These are phyloP conservation scores for Bursaphelenchus okinawaensis DNA, from an alignment of 2,888 invertebrate species.

Conservation along the genomic window DNA sequence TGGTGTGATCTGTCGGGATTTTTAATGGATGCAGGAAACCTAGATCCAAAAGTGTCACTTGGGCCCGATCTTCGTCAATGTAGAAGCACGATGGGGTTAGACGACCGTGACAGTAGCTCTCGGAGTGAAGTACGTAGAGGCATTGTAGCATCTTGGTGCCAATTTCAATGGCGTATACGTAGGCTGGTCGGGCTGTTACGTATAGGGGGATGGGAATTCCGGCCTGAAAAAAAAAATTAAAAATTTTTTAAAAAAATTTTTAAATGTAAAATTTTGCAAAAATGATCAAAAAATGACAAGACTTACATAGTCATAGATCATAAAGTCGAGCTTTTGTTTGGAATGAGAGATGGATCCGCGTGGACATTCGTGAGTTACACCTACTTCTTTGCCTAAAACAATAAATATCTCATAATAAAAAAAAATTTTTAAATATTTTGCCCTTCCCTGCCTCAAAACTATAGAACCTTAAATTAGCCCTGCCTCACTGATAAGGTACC, in stretches of 20 bases:
- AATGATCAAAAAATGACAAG: not conserved
- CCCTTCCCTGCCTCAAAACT: too few relatives aligned
- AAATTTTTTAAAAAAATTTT: too few relatives aligned
- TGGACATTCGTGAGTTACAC: not conserved
- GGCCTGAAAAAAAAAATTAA: not conserved
- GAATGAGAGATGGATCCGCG: not conserved
- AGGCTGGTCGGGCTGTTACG: not conserved
- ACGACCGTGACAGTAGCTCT: not conserved
- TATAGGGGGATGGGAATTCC: not conserved
- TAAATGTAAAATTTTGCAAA: not conserved
- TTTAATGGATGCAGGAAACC: not conserved
- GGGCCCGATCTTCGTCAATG: not conserved
- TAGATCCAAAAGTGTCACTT: not conserved
- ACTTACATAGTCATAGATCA: not conserved
- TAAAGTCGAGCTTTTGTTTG: not conserved
- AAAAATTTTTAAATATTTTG: too few relatives aligned
- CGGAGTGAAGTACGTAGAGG: not conserved
- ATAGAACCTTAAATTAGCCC: too few relatives aligned
- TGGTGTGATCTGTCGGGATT: not conserved
- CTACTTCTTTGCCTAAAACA: not conserved
- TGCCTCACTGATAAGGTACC: too few relatives aligned
- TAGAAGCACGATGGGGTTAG: not conserved
- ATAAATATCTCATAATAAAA: too few relatives aligned
- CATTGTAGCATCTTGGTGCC: not conserved
- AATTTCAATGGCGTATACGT: not conserved